Evolutionary conservation across 2,888 invertebrate species (phyloP), one percentile per base, ranked within the genome.

Genomic region (Drosophila borealis): DNA sequence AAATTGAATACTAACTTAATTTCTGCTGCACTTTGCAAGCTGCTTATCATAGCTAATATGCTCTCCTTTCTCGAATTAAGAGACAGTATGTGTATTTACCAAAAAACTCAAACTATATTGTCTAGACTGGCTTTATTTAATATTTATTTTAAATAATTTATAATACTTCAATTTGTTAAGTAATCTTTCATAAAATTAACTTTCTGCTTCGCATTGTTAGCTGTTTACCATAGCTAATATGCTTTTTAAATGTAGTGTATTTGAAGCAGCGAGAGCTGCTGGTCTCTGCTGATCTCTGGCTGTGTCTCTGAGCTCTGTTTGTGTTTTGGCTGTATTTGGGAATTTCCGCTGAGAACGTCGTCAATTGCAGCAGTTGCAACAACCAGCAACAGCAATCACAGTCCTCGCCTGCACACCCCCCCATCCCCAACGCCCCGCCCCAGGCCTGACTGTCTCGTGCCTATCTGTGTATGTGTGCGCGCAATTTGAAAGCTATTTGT

Each of bases 401-500:
- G 53, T 62, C 56, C 51, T 69, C 63, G 29, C 37, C 39, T 46
- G 21, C 36, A 13, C 14, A 14, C 44, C 13, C 39, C 25, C 29
- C 33, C 11, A 10, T 21, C 34, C 25, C 21, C 21, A 37, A 14
- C 14, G 17, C 46, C 50, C 2, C 29, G 29, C 29, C 29, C 2
- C 29, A 29, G 29, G 29, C 8, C 57, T 13, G 36, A 14, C 9
- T 14, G 64, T 36, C 17, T 49, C 56, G 29, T 57, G 41, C 34
- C 36, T 56, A 39, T 29, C 39, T 44, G 44, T 49, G 17, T 57
- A 39, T 64, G 8, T 25, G 33, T 69, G 79, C 80, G 67, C 80
- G 78, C 88, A 88, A 86, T 86, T 86, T 86, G 89, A 86, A 88
- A 88, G 87, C 78, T 86, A 86, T 86, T 86, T 86, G 86, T 86